Base-by-base conservation (phyloP, 1,140 invertebrate species). In the Drosophila tsacasi region DNA sequence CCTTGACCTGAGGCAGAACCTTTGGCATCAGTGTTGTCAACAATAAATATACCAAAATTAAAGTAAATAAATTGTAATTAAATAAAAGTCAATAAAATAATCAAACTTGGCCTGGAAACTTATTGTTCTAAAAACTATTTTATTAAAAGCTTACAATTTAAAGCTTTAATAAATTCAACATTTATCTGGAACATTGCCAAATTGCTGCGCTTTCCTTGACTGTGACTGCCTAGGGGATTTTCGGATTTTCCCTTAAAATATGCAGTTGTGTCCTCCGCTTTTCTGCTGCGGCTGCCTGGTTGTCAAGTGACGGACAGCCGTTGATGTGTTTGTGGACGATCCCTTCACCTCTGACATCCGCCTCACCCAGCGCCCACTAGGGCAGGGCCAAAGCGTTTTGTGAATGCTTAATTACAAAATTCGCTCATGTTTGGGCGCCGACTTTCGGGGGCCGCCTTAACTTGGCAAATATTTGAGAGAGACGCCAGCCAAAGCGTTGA, bases 391-490 rank as follows among this genome's bases (percentile, higher is more conserved):
- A 61, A 79, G 76, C 84, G 75, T 77, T 84, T 72, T 84, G 46
- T 84, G 84, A 89, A 89, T 90, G 69, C 85, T 84, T 89, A 90
- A 89, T 89, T 89, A 90, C 61, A 66, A 83, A 87, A 82, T 58
- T 61, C 64, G 47, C 55, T 66, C 75, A 71, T 61, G 67, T 72
- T 67, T 63, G 46, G 78, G 57, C 65, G 49, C 32, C 39, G 63
- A 79, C 54, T 81, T 62, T 59, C 30, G 55, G 52, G 44, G 25
- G 68, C 55, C n/a, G 68, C 67, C 57, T 74, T 37, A 52, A 7
- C 55, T 73, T 23, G 55, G 55, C 57, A 73, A 74, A 74, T 74
- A 74, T 74, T 74, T 73, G 68, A 73, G 71, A 32, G 44, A 42
- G 55, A 42, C 68, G 68, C 65, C 49, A 27, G 68, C 23, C 7